phyloP scores from a whole-genome alignment of 2,113 vertebrate genomes.

The Elanoides forficatus region DNA sequence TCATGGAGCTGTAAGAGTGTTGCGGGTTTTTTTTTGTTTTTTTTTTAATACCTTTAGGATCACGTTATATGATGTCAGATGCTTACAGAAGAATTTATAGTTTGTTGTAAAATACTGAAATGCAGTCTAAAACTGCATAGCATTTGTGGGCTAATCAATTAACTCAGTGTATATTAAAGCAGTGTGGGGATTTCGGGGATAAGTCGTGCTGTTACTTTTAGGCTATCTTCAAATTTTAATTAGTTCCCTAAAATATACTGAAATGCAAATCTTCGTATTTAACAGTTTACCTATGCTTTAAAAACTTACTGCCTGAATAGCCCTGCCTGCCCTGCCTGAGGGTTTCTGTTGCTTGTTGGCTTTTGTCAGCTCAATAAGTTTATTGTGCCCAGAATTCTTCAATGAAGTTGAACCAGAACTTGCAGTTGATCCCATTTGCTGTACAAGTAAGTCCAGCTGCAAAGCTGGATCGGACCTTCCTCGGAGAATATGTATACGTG shows the following conservation, averaged over 20 bases:
- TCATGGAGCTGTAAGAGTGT: not conserved
- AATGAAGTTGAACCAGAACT: not conserved
- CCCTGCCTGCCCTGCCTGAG: not conserved
- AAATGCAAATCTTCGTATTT: not conserved
- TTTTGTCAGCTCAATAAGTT: not conserved
- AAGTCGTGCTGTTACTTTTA: not conserved
- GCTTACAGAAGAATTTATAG: not conserved
- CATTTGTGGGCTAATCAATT: not conserved
- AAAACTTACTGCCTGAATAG: not conserved
- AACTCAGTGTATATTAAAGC: not conserved
- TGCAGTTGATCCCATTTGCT: not conserved
- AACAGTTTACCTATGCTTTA: not conserved
- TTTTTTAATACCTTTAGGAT: not conserved
- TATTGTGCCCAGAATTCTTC: not conserved
- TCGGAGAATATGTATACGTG: not conserved
- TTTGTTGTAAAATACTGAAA: not conserved
- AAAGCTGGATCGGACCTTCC: not conserved
- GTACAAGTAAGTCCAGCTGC: not conserved
- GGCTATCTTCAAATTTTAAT: not conserved
- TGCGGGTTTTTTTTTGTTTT: rapidly evolving
- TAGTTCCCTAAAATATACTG: not conserved
- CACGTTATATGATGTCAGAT: not conserved
- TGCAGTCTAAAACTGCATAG: not conserved
- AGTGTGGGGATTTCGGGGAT: not conserved
- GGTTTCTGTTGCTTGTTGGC: not conserved